Evolutionary conservation across 2,888 invertebrate genomes (phyloP), one percentile per base, ranked within the genome.

Genomic region (Acheta domesticus): DNA sequence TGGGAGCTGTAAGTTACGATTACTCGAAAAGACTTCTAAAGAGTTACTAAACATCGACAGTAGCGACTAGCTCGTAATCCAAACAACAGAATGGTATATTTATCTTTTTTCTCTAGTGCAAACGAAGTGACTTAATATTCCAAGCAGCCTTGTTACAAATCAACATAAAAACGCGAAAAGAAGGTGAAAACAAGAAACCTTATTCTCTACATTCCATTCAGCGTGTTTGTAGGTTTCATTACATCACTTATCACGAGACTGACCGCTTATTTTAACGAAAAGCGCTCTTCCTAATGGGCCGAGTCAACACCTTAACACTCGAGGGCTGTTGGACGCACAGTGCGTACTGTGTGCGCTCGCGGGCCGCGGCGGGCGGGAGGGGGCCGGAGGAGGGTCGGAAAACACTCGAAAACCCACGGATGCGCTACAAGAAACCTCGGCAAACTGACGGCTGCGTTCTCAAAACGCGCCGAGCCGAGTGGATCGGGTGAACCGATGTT

Each of bases 231-330:
- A 62, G 62, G n/a, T 62, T 62, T 62, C 62, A 62, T 62, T 62
- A 62, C 62, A 62, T 62, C 62, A 62, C 62, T 62, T 62, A 62
- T 62, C n/a, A n/a, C n/a, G 16, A 62, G 62, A 62, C 62, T 62
- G 62, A 62, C 62, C 62, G 14, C 62, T 14, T n/a, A 62, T 62
- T 62, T 62, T 62, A 62, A 14, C 14, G 62, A 62, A 62, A 62
- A 16, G 14, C n/a, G 62, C 62, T 62, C 62, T 14, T 62, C 14
- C 62, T 62, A 62, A 62, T 62, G 62, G 62, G 62, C 36, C 36
- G 36, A 62, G 62, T 19, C 16, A 62, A 62, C n/a, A 14, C 62
- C n/a, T 62, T 62, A 62, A 62, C 62, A 62, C 16, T n/a, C 14
- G 62, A 14, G 62, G 62, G 62, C n/a, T 14, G 62, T n/a, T 19